A percentile compares a stretch with the other conserved stretches of the same genome.
These are phyloP conservation scores for Euschistus heros DNA, from an alignment of 1,140 invertebrate genomes.

Conservation along the genomic window DNA sequence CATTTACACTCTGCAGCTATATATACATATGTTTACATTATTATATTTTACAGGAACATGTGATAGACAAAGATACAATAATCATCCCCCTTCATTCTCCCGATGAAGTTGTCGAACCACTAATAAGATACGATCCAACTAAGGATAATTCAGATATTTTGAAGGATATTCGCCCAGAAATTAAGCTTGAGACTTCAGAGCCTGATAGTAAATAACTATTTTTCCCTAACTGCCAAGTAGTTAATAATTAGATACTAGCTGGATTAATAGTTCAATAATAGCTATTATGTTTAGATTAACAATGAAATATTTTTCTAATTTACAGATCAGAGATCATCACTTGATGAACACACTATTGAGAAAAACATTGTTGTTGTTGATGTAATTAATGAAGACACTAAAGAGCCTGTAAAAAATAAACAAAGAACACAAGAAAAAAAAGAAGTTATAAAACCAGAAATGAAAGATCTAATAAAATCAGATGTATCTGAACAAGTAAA, in stretches of 20 bases:
- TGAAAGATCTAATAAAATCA: conserved; percentile 14
- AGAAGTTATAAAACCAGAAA: conserved; percentile 13
- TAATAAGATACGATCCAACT: conserved; percentile 16
- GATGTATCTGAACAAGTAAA: not conserved
- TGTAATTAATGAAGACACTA: conserved; percentile 24
- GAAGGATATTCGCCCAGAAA: not conserved
- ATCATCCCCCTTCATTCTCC: conserved; percentile 44
- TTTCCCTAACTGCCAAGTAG: not conserved
- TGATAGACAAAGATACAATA: conserved; percentile 32
- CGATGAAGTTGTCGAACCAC: conserved; percentile 30
- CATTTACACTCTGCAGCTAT: too few species aligned
- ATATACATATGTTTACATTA: not conserved
- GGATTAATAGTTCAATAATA: too few species aligned
- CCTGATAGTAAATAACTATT: not conserved
- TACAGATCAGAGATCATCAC: conserved; percentile 3
- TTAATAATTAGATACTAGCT: not conserved
- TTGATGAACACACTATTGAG: not conserved
- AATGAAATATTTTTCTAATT: not conserved
- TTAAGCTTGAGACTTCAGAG: not conserved
- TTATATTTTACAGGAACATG: conserved; percentile 1
- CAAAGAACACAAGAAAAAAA: not conserved
- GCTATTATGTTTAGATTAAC: not conserved
- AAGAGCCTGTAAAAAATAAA: conserved; percentile 12
- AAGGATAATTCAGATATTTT: not conserved
- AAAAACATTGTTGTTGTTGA: conserved; percentile 24